Conservation (phyloP, 2,797 vertebrate species). For the Aplochiton taeniatus region DNA sequence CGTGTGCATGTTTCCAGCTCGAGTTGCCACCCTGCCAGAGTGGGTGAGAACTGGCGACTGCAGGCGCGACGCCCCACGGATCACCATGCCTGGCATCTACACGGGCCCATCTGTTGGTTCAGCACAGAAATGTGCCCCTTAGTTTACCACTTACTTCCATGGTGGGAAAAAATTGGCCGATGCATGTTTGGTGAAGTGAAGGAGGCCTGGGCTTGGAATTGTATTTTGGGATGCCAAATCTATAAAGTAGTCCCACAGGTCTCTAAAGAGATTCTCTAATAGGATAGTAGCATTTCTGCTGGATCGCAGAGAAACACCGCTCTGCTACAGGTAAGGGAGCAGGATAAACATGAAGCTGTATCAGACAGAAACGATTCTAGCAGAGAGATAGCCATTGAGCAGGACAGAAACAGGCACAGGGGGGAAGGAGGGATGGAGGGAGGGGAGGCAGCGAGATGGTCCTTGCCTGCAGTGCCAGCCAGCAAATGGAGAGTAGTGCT, state of each 20-base stretch:
- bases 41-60: slow-evolving; percentile 59
- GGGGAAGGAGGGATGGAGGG: slow-evolving; percentile 20
- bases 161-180: too few relatives aligned
- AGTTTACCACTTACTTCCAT: too few relatives aligned
- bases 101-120: slow-evolving; percentile 72
- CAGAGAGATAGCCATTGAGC: neutral
- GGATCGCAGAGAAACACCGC: too few relatives aligned
- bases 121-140: neutral
- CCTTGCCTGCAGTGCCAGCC: slow-evolving; percentile 37
- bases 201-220: too few relatives aligned
- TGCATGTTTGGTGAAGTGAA: too few relatives aligned
- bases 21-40: slow-evolving; percentile 54
- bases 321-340: too few relatives aligned
- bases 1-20: slow-evolving; percentile 41
- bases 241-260: too few relatives aligned
- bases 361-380: too few relatives aligned
- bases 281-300: too few relatives aligned
- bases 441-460: slow-evolving; percentile 29
- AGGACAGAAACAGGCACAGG: slow-evolving; percentile 10
- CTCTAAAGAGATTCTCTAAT: too few relatives aligned
- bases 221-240: too few relatives aligned
- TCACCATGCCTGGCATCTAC: slow-evolving; percentile 66
- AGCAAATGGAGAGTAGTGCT: slow-evolving; percentile 62
- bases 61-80: slow-evolving; percentile 67
- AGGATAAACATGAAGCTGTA: too few relatives aligned